Percentiles rank a stretch among this genome's conserved stretches.
These are phyloP conservation scores for Lithobates pipiens DNA, from an alignment of 2,797 vertebrate species.

Conservation along the genomic window DNA sequence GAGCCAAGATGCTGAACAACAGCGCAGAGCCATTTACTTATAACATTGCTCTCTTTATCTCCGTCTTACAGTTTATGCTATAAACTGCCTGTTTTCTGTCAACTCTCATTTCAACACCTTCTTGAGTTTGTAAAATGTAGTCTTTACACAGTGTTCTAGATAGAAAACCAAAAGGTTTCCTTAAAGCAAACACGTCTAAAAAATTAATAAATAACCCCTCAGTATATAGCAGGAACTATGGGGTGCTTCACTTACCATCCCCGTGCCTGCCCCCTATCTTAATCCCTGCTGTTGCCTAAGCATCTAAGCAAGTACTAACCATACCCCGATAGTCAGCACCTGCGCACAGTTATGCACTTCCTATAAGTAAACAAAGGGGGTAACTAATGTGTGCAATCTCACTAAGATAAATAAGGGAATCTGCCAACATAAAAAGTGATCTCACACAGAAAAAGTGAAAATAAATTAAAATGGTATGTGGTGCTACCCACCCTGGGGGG, in stretches of 20 bases:
- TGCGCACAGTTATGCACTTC: neutral
- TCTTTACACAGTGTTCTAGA: neutral
- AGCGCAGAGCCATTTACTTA: constrained; percentile 62
- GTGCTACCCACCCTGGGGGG: too few species aligned
- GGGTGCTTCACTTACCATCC: neutral
- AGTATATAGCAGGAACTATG: neutral
- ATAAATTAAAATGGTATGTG: too few species aligned
- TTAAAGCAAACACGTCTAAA: neutral
- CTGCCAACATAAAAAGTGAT: too few species aligned
- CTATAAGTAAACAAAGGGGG: too few species aligned
- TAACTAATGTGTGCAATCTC: too few species aligned
- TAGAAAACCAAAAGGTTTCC: neutral
- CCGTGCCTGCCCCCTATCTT: neutral
- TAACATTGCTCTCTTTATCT: constrained; percentile 23
- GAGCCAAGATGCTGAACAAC: constrained; percentile 62
- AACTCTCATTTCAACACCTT: neutral
- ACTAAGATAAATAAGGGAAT: too few species aligned
- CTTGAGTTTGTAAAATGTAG: neutral
- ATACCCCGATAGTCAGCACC: neutral
- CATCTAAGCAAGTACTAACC: neutral
- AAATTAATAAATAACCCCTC: too few species aligned
- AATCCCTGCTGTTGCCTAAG: neutral
- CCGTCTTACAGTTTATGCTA: neutral
- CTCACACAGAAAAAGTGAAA: too few species aligned
- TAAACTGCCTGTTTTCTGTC: neutral